Conservation (phyloP, 2,888 invertebrate genomes). For the Callyntrura guangdongensis region DNA sequence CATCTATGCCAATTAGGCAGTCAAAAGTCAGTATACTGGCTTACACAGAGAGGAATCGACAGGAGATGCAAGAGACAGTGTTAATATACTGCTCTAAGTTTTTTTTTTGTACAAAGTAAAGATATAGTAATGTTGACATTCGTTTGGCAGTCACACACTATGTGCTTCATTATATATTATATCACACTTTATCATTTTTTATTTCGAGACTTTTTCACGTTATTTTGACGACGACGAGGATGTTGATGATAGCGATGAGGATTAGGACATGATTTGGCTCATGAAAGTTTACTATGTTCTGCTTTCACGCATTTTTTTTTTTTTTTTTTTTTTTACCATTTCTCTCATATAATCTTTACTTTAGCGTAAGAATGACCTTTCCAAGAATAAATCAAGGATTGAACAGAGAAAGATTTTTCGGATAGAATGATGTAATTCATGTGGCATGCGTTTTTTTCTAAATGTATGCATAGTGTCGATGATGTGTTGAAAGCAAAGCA, state of each 20-base stretch:
- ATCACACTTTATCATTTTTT: slow-evolving; percentile 63
- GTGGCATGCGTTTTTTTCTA: slow-evolving; percentile 69
- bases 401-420: slow-evolving; percentile 49
- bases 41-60: neutral
- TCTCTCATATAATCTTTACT: slow-evolving; percentile 2
- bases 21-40: slow-evolving; percentile 7
- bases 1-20: slow-evolving; percentile 2
- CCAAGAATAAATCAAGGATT: slow-evolving; percentile 80
- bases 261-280: slow-evolving; percentile 77
- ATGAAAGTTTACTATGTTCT: slow-evolving; percentile 66
- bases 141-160: slow-evolving; percentile 60
- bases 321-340: neutral
- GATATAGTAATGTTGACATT: slow-evolving; percentile 40
- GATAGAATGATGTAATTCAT: slow-evolving; percentile 74
- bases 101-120: slow-evolving; percentile 6
- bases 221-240: slow-evolving; percentile 61
- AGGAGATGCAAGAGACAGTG: neutral
- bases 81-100: slow-evolving; percentile 1
- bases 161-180: slow-evolving; percentile 54
- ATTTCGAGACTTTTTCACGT: slow-evolving; percentile 59
- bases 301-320: slow-evolving; percentile 73
- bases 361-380: slow-evolving; percentile 74
- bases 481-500: neutral
- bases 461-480: slow-evolving; percentile 39
- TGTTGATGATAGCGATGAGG: slow-evolving; percentile 59